Conservation (phyloP, 2,797 vertebrate genomes). For the Pempheris klunzingeri region DNA sequence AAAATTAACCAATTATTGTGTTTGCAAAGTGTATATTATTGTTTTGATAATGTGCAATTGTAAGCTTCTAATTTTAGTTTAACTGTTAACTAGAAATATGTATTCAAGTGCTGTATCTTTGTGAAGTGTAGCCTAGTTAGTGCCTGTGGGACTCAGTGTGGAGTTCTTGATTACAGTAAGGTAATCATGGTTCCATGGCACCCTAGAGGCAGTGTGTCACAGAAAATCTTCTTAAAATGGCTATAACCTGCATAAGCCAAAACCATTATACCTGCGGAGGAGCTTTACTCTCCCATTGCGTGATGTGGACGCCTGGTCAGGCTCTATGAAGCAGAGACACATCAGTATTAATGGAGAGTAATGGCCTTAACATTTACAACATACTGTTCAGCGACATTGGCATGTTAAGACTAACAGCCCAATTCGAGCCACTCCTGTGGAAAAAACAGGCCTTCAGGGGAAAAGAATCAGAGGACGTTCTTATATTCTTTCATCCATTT, state of each 20-base stretch:
- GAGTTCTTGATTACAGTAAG: constrained; percentile 20
- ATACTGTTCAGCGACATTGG: constrained; percentile 17
- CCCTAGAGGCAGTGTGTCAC: constrained; percentile 11
- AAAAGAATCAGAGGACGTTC: constrained; percentile 40
- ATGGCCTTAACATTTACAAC: constrained; percentile 38
- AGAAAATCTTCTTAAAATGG: not conserved
- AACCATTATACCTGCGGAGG: constrained; percentile 22
- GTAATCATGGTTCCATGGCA: constrained; percentile 29
- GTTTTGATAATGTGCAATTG: not conserved
- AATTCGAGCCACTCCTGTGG: not conserved
- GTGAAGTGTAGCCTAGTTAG: not conserved
- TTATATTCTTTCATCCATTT: constrained; percentile 38
- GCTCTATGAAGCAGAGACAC: constrained; percentile 11
- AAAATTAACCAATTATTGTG: not conserved
- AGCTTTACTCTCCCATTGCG: constrained; percentile 3
- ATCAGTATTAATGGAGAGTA: constrained; percentile 45
- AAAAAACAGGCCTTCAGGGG: constrained; percentile 8
- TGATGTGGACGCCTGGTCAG: constrained; percentile 22
- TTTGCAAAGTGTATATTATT: not conserved
- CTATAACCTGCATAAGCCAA: constrained; percentile 4
- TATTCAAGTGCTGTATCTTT: not conserved
- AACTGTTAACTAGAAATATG: not conserved
- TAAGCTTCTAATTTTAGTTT: not conserved
- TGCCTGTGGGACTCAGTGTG: constrained; percentile 4
- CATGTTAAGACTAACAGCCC: constrained; percentile 34